Percentiles rank a stretch among this genome's conserved stretches.
These are phyloP conservation scores for Parazoanthus darwini DNA, from an alignment of 92 coral and sea anemone species.

Conservation along the genomic window DNA sequence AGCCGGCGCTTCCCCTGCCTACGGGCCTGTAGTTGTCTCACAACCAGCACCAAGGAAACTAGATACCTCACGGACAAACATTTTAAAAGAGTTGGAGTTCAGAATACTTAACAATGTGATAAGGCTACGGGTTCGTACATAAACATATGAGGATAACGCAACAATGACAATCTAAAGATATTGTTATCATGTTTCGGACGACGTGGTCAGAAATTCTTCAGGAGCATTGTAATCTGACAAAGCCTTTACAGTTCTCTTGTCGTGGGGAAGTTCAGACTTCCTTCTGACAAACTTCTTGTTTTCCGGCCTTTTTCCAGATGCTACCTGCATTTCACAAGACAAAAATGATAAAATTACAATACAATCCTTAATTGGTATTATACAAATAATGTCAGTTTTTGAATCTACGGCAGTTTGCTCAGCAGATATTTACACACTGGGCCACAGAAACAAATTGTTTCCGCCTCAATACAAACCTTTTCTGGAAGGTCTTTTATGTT, in stretches of 20 bases:
- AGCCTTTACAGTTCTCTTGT: conserved; percentile 79
- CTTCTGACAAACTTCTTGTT: conserved; percentile 85
- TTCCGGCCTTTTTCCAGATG: conserved; percentile 62
- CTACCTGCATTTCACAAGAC: conserved; percentile 29
- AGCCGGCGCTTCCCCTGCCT: no score
- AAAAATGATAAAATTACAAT: not conserved
- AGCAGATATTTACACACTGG: no score
- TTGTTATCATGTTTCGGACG: conserved; percentile 45
- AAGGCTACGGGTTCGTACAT: not conserved
- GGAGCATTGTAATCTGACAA: conserved; percentile 71
- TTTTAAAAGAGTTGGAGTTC: not conserved
- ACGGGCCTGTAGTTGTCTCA: not conserved
- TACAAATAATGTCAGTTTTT: no score
- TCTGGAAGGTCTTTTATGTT: conserved; percentile 57
- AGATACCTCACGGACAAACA: not conserved
- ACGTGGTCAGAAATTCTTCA: conserved; percentile 66
- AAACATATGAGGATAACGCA: not conserved
- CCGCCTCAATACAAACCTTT: conserved; percentile 42
- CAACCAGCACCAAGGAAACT: not conserved
- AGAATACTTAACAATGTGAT: not conserved
- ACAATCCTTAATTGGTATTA: not conserved
- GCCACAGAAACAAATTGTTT: not conserved
- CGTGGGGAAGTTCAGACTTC: conserved; percentile 97
- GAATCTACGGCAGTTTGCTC: no score
- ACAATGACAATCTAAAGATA: not conserved